Evolutionary conservation across 1,140 invertebrate species (phyloP).

Genomic region (Cydia pomonella): DNA sequence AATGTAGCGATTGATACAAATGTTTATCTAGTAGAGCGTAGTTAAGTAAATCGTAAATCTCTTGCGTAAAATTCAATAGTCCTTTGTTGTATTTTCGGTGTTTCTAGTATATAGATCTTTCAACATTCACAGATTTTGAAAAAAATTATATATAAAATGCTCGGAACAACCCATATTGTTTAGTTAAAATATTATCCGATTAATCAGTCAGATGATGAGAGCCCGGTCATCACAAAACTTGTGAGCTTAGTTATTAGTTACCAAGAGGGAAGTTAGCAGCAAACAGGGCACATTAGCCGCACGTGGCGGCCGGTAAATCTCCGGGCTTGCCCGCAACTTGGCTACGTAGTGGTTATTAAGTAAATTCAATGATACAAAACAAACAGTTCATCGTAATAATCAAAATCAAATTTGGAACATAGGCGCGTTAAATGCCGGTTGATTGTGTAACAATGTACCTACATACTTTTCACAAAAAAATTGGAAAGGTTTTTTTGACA

Average conservation of each 20-base stretch:
- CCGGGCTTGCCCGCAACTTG: conserved; percentile 32
- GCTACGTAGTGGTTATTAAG: conserved; percentile 18
- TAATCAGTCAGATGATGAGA: conserved; percentile 1
- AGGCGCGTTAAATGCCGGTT: not conserved
- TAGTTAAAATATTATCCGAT: not conserved
- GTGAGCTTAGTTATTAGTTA: conserved; percentile 20
- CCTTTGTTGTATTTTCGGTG: too few relatives aligned
- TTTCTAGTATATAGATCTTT: too few relatives aligned
- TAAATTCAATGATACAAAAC: conserved; percentile 27
- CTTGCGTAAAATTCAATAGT: too few relatives aligned
- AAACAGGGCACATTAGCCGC: conserved; percentile 33
- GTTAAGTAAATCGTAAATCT: too few relatives aligned
- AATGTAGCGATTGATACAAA: not conserved
- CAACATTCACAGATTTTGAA: too few relatives aligned
- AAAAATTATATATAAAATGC: too few relatives aligned
- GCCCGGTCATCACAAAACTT: conserved; percentile 2
- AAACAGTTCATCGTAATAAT: conserved; percentile 27
- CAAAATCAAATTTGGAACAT: conserved; percentile 5
- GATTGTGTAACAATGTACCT: too few relatives aligned
- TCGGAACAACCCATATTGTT: too few relatives aligned
- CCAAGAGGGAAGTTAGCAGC: conserved; percentile 14
- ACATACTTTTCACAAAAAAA: too few relatives aligned
- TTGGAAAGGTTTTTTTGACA: too few relatives aligned
- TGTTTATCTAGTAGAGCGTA: not conserved
- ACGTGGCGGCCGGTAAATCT: conserved; percentile 34